Evolutionary conservation across 2,797 vertebrate genomes (phyloP), one percentile per base, ranked within the genome.

Genomic region (Eleutherodactylus coqui): DNA sequence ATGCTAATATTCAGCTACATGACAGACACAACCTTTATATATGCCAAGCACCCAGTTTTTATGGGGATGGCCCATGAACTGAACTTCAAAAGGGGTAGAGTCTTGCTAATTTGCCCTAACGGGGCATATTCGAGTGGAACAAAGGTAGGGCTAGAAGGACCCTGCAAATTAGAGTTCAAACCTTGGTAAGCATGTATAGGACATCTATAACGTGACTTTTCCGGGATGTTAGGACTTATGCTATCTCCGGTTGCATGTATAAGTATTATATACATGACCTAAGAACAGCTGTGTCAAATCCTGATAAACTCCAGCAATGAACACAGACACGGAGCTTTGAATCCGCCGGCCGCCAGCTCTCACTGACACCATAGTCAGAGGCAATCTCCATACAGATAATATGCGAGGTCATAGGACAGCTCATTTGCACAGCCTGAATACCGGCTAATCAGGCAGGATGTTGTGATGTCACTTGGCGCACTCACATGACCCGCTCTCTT

Each of bases 361-460:
- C 41, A 75, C 8, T 29, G 43, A 82, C 43, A 53, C 47, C 53
- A 38, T 16, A 34, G 60, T 45, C 79, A n/a, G 47, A 38, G 58
- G 53, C 29, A 58, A 55, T 58, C 58, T 67, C 49, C 55, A 45
- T 34, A 19, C 5, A 67, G 79, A 86, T 86, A 78, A 77, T 41
- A 36, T 27, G 32, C 27, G 49, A 75, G 88, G 89, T 91, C 91
- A 91, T 87, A 88, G 95, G 89, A 92, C 94, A 89, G 78, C 94
- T 96, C 92, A 94, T 96, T 94, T 95, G 92, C 70, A 45, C 73
- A 78, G 49, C 34, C 88, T 89, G 90, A 93, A 92, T n/a, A 58
- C 88, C 79, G 83, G 67, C 80, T 93, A 90, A 92, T 90, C 90
- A 90, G 90, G 86, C 85, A 91, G 88, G 89, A 86, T 91, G 84